Evolutionary conservation across 2,797 vertebrate species (phyloP), one percentile per base, ranked within the genome.

Genomic region (Myotis pilosus): DNA sequence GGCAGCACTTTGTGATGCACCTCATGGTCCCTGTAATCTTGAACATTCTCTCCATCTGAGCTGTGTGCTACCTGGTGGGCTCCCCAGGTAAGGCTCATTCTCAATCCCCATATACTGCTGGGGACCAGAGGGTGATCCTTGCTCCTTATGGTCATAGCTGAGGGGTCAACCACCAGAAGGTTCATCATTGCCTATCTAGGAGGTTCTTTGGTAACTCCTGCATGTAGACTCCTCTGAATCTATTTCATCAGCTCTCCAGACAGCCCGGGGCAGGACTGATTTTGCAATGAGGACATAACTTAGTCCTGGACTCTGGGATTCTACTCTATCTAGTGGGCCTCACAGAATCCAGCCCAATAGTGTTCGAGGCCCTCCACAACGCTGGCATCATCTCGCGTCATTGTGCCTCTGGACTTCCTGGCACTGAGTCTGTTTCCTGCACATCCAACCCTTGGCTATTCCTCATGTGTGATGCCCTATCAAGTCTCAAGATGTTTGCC

Each of bases 391-490:
- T 7, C 51, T 64, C 33, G 6, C 6, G 6, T 17, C 47, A 8
- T 1, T 0, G 19, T 8, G 10, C 33, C 16, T 36, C 62, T 62
- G 1, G 7, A 10, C 4, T 5, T 68, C 22, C 33, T 16, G 4
- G 6, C 10, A 6, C 53, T 13, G 36, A 78, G 25, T 16, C 69
- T 49, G 9, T 36, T 62, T 57, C 36, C 5, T 13, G 17, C 3
- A 33, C 23, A 6, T 6, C 0, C 2, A 3, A 17, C 22, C 51
- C 60, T 36, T 28, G 41, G 49, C 28, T 51, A 0, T 74, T 60
- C 55, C 36, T 47, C 2, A 23, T 49, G 8, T 17, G 5, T 55
- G 33, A 55, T 28, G 11, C 22, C 33, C 4, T 28, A 5, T 25
- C 28, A 6, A 4, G 2, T 87, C 51, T 74, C 12, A 20, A 49